phyloP scores from a whole-genome alignment of 1,140 invertebrate species.

The Lasaia peninsularis region DNA sequence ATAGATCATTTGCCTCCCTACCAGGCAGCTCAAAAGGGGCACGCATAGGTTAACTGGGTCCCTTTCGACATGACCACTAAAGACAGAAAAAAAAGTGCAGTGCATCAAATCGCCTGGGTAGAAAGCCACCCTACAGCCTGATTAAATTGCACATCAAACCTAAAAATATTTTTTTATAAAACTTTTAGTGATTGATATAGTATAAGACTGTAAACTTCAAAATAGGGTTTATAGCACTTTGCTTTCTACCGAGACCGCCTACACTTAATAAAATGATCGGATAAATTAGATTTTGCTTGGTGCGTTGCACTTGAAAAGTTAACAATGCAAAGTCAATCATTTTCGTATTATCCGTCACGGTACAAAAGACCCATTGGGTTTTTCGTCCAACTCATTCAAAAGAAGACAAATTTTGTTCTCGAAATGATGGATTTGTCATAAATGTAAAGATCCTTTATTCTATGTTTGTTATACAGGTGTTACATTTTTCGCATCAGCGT shows the following conservation, averaged over 20 bases:
- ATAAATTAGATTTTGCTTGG: constrained; percentile 60
- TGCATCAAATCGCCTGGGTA: too few species aligned
- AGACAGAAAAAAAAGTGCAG: too few species aligned
- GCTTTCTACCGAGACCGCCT: constrained; percentile 30
- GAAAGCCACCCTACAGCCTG: too few species aligned
- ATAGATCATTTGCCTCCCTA: too few species aligned
- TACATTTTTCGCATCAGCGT: too few species aligned
- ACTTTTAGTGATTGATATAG: too few species aligned
- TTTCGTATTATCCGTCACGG: constrained; percentile 48
- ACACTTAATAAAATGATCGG: constrained; percentile 51
- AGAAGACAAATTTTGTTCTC: constrained; percentile 59
- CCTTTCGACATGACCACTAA: too few species aligned
- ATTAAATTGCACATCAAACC: too few species aligned
- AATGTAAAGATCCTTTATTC: constrained; percentile 16
- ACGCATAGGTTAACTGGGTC: too few species aligned
- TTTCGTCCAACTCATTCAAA: constrained; percentile 26
- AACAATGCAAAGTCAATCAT: constrained; percentile 70
- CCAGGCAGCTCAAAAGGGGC: too few species aligned
- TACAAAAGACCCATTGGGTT: constrained; percentile 28
- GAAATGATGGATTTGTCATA: constrained; percentile 54
- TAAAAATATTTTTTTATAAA: too few species aligned
- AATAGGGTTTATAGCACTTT: constrained; percentile 37
- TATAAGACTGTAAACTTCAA: too few species aligned
- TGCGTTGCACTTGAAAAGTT: constrained; percentile 40
- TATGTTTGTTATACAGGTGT: constrained; percentile 29